Conservation (phyloP, 2,797 vertebrate genomes). For the Ambastaia sidthimunki region DNA sequence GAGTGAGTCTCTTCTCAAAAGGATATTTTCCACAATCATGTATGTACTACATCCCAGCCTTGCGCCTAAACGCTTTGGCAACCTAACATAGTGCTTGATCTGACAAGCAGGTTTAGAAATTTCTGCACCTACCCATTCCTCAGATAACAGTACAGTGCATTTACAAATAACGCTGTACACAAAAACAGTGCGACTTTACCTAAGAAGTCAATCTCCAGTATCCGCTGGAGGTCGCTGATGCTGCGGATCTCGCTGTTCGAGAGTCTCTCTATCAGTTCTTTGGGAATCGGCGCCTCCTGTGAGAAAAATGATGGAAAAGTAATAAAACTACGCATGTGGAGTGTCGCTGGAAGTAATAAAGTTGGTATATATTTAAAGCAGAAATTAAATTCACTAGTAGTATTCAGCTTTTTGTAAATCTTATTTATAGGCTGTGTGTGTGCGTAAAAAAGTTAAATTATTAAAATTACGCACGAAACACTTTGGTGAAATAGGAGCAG, state of each 20-base stretch:
- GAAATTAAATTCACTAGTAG: not conserved
- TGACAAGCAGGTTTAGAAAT: not conserved
- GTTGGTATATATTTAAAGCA: not conserved
- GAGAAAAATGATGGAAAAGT: slow-evolving; percentile 46
- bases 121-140: not conserved
- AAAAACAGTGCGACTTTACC: slow-evolving; percentile 82
- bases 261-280: slow-evolving; percentile 90
- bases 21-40: slow-evolving; percentile 20
- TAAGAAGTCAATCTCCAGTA: slow-evolving; percentile 95
- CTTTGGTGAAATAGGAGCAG: not conserved
- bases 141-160: slow-evolving; percentile 3
- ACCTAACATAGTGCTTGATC: not conserved
- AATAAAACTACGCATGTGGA: not conserved
- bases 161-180: too few relatives aligned
- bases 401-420: not conserved
- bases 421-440: not conserved
- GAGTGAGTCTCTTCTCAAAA: slow-evolving; percentile 31
- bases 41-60: slow-evolving; percentile 10
- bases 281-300: slow-evolving; percentile 90
- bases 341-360: not conserved
- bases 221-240: slow-evolving; percentile 96
- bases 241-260: slow-evolving; percentile 92
- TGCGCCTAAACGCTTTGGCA: not conserved
- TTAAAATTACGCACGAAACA: not conserved
- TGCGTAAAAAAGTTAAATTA: not conserved